Conservation (phyloP, 2,888 invertebrate species). For the Drosophila stalkeri region DNA sequence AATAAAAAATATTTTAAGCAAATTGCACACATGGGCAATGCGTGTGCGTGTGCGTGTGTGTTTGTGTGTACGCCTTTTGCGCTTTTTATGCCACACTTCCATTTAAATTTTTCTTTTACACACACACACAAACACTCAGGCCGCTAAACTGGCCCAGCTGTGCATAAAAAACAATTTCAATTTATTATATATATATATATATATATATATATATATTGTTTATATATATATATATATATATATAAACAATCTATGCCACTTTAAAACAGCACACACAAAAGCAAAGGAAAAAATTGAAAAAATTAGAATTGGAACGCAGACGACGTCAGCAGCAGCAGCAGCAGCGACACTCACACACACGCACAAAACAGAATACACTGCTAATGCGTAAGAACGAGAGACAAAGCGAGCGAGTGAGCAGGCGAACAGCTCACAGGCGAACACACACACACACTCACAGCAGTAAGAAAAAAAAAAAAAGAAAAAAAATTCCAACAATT, state of each 20-base stretch:
- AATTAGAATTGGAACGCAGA: slow-evolving; percentile 66
- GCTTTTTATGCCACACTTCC: slow-evolving; percentile 45
- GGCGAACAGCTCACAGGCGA: neutral
- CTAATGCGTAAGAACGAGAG: slow-evolving; percentile 17
- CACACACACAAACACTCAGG: slow-evolving; percentile 4
- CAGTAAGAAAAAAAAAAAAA: neutral
- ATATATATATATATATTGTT: too few species aligned
- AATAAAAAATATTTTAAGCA: slow-evolving; percentile 27
- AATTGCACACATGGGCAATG: slow-evolving; percentile 28
- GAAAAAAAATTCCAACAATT: slow-evolving; percentile 56
- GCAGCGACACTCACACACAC: slow-evolving; percentile 37
- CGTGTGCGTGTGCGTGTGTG: neutral
- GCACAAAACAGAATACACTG: slow-evolving; percentile 30
- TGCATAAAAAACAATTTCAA: slow-evolving; percentile 54
- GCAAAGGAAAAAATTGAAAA: slow-evolving; percentile 35
- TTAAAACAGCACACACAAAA: slow-evolving; percentile 54
- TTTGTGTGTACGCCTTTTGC: slow-evolving; percentile 35
- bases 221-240: too few species aligned
- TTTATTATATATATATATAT: slow-evolving; percentile 71
- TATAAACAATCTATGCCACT: slow-evolving; percentile 66
- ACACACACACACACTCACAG: slow-evolving; percentile 7
- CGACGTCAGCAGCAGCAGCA: slow-evolving; percentile 49
- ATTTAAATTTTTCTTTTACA: slow-evolving; percentile 29
- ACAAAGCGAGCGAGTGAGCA: slow-evolving; percentile 1
- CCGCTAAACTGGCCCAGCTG: slow-evolving; percentile 39